Evolutionary conservation across 1,140 invertebrate species (phyloP).

Genomic region (Pristionchus pacificus): DNA sequence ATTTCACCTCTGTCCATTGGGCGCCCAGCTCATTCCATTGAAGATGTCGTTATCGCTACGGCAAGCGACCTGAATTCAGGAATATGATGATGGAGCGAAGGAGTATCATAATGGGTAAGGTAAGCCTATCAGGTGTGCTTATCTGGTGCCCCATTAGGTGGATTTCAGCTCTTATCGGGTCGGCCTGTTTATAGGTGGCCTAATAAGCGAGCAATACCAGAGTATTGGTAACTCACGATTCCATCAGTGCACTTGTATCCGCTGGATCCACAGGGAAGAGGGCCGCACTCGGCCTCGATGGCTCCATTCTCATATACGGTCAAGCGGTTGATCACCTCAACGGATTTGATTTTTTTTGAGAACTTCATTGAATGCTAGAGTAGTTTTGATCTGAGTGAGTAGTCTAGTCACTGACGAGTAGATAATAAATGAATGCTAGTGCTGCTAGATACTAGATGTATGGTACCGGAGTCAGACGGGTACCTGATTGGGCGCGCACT

Average conservation of each 20-base stretch:
- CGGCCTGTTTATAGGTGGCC: too few species aligned
- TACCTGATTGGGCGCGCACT: slow-evolving; percentile 40
- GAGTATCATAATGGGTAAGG: neutral
- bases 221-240: neutral
- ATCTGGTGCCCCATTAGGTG: too few species aligned
- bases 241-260: slow-evolving; percentile 42
- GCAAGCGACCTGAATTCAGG: slow-evolving; percentile 37
- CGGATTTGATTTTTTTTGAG: neutral
- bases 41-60: slow-evolving; percentile 45
- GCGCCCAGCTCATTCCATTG: slow-evolving; percentile 53
- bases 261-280: slow-evolving; percentile 50
- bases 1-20: slow-evolving; percentile 51
- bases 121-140: too few species aligned
- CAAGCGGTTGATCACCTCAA: slow-evolving; percentile 52
- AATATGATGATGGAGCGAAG: neutral
- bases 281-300: slow-evolving; percentile 56
- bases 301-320: slow-evolving; percentile 57
- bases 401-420: too few species aligned
- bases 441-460: neutral
- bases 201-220: neutral
- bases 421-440: too few species aligned
- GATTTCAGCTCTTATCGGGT: too few species aligned
- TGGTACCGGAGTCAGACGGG: neutral
- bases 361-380: too few species aligned
- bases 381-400: too few species aligned